These are phyloP conservation scores for Sarcophaga variegata DNA, from an alignment of 2,888 invertebrate species.

Conservation along the genomic window DNA sequence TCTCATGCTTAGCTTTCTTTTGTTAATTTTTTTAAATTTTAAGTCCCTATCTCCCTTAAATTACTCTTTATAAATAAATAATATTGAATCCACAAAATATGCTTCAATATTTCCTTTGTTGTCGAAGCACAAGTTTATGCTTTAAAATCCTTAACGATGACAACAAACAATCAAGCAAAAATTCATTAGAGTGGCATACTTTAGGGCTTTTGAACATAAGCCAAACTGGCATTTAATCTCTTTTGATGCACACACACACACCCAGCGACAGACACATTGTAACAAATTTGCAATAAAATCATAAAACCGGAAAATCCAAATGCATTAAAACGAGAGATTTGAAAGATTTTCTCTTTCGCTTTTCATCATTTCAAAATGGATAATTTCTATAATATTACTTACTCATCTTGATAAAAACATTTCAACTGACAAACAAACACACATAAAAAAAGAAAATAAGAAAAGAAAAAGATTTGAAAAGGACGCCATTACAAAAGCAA, in stretches of 20 bases:
- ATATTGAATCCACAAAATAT: too few species aligned
- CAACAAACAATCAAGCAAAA: constrained; percentile 35
- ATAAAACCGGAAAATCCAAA: constrained; percentile 43
- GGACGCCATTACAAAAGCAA: neutral
- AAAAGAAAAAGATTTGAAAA: neutral
- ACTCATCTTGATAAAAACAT: constrained; percentile 47
- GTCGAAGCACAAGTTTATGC: too few species aligned
- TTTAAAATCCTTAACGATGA: constrained; percentile 5
- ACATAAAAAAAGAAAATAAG: neutral
- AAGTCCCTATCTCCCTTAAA: too few species aligned
- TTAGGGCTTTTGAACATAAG: constrained; percentile 41
- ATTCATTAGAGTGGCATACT: constrained; percentile 43
- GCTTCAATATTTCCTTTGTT: too few species aligned
- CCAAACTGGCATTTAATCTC: neutral
- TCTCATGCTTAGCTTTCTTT: too few species aligned
- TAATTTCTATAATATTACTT: constrained; percentile 37
- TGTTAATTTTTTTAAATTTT: too few species aligned
- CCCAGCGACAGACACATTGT: neutral
- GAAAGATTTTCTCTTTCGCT: constrained; percentile 24
- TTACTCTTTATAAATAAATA: too few species aligned
- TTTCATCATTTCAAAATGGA: neutral
- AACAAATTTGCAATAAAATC: constrained; percentile 41
- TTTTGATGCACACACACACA: neutral
- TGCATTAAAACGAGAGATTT: constrained; percentile 32
- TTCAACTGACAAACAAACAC: constrained; percentile 25